These are phyloP conservation scores for Gandaritis pyraliata DNA, from an alignment of 2,888 invertebrate species.

Conservation along the genomic window DNA sequence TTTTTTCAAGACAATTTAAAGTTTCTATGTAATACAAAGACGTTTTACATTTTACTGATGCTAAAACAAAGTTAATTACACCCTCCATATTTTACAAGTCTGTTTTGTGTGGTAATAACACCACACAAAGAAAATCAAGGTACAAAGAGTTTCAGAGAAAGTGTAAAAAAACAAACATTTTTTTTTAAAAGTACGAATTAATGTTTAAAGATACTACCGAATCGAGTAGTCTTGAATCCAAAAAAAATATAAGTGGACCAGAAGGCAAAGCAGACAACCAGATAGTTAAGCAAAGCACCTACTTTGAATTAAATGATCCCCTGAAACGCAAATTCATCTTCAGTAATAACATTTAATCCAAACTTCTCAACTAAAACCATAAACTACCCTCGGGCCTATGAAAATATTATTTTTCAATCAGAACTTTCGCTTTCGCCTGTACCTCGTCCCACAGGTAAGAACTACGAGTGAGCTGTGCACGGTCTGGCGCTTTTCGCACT, in stretches of 20 bases:
- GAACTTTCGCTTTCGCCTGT: conserved; percentile 17
- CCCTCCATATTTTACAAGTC: too few species aligned
- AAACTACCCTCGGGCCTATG: conserved; percentile 21
- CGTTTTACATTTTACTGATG: too few species aligned
- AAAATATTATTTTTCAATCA: conserved; percentile 30
- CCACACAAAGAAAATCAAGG: too few species aligned
- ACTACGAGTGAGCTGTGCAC: conserved; percentile 11
- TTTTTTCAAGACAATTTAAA: too few species aligned
- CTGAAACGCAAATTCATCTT: conserved; percentile 10
- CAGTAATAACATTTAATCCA: conserved; percentile 18
- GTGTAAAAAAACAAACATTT: too few species aligned
- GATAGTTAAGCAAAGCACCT: not conserved
- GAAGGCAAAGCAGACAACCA: not conserved
- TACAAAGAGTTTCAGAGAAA: too few species aligned
- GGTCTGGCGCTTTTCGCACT: too few species aligned
- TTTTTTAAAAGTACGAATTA: too few species aligned
- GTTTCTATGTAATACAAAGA: too few species aligned
- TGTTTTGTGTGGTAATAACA: too few species aligned
- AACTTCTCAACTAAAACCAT: conserved; percentile 5
- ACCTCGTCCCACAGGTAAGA: conserved; percentile 17
- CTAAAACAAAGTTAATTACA: too few species aligned
- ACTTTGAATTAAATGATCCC: conserved; percentile 7
- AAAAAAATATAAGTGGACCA: not conserved
- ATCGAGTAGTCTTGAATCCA: not conserved
- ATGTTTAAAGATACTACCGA: not conserved